Conservation (phyloP, 1,140 invertebrate species). For the Drosophila ananassae region DNA sequence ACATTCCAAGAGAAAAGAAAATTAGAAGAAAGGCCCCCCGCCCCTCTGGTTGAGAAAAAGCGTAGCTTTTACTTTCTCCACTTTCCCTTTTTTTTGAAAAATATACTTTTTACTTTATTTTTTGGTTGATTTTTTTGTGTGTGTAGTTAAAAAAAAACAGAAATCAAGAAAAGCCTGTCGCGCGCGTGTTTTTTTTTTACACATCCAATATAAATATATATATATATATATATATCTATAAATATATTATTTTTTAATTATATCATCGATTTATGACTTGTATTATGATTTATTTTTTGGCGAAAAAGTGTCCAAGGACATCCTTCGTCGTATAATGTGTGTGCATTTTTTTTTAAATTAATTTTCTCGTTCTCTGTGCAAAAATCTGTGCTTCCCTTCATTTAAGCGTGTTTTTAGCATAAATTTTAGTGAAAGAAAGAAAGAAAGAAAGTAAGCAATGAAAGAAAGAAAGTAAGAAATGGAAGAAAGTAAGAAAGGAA, state of each 20-base stretch:
- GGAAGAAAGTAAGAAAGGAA: constrained; percentile 14
- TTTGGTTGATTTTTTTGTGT: constrained; percentile 47
- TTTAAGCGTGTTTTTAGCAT: constrained; percentile 82
- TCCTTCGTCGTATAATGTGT: constrained; percentile 43
- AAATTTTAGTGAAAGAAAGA: constrained; percentile 75
- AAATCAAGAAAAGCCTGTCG: constrained; percentile 1
- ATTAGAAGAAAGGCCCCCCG: neutral
- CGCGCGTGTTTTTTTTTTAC: constrained; percentile 33
- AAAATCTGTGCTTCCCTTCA: constrained; percentile 82
- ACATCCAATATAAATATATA: constrained; percentile 15
- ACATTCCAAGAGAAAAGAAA: constrained; percentile 17
- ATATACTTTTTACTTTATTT: neutral
- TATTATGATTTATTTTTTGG: constrained; percentile 46
- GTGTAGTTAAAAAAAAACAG: constrained; percentile 46
- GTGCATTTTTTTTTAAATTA: constrained; percentile 44
- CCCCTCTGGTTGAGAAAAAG: constrained; percentile 22
- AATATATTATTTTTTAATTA: constrained; percentile 57
- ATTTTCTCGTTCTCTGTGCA: constrained; percentile 68
- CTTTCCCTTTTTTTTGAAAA: constrained; percentile 16
- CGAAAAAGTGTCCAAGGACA: neutral
- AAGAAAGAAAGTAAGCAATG: neutral
- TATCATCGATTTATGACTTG: constrained; percentile 38
- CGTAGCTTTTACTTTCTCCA: constrained; percentile 35
- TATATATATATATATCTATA: constrained; percentile 41
- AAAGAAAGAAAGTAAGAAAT: neutral